These are phyloP conservation scores for Psettodes erumei DNA, from an alignment of 2,113 vertebrate genomes.

Conservation along the genomic window DNA sequence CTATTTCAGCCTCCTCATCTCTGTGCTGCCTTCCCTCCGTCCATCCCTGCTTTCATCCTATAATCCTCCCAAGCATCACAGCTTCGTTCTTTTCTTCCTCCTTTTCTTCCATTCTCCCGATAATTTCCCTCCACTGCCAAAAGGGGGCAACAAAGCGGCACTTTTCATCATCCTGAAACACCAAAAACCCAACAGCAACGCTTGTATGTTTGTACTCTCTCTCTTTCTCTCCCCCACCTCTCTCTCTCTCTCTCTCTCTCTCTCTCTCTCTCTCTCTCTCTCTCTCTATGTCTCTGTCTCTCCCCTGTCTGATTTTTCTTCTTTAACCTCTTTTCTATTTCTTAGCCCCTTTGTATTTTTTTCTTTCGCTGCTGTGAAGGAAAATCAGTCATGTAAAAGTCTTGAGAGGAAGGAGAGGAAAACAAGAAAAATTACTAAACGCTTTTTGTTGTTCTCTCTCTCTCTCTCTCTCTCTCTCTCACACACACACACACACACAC, in stretches of 20 bases:
- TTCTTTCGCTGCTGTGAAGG: background rate
- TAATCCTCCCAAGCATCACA: background rate
- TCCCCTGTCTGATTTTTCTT: background rate
- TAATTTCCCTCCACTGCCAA: conserved; percentile 54
- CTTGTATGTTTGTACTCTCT: background rate
- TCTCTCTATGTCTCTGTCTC: background rate
- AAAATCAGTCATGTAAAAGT: background rate
- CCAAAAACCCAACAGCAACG: conserved; percentile 4
- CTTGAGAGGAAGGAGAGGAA: background rate
- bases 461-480: background rate
- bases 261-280: background rate
- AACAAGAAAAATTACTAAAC: background rate
- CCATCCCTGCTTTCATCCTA: background rate
- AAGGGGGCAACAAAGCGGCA: conserved; percentile 70
- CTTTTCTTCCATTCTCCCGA: background rate
- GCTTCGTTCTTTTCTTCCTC: background rate
- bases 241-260: background rate
- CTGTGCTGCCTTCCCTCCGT: background rate
- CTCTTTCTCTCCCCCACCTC: background rate
- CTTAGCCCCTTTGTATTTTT: background rate
- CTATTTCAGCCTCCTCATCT: background rate
- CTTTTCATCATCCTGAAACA: conserved; percentile 28
- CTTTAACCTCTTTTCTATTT: background rate
- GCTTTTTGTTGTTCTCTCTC: background rate
- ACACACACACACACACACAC: background rate